Conservation (phyloP, 2,888 invertebrate genomes). For the Oscheius myriophilus region DNA sequence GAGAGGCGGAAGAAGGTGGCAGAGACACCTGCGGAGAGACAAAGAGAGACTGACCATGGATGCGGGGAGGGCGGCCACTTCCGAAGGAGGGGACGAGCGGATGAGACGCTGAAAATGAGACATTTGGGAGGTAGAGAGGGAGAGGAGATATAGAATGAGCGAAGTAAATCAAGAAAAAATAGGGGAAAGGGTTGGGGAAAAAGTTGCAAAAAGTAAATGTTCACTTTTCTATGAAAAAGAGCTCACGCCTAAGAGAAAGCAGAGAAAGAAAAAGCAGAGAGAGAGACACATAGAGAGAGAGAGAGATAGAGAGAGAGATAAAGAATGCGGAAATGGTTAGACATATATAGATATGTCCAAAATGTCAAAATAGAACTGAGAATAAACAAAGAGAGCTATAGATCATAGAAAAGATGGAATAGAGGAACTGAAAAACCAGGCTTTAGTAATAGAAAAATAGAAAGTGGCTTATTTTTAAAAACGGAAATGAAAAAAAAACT, state of each 20-base stretch:
- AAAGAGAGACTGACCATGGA: constrained; percentile 18
- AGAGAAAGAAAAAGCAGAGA: background rate
- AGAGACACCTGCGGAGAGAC: constrained; percentile 8
- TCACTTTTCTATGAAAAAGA: background rate
- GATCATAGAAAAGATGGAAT: background rate
- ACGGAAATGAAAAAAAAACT: no score
- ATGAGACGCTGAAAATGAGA: background rate
- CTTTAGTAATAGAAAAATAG: background rate
- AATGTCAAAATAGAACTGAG: no score
- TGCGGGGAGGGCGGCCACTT: constrained; percentile 29
- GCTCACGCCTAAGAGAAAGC: background rate
- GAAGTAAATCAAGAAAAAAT: background rate
- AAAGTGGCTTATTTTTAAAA: no score
- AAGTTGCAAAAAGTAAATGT: background rate
- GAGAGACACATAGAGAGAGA: no score
- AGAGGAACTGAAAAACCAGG: background rate
- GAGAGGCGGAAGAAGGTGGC: constrained; percentile 7
- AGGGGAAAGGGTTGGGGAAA: background rate
- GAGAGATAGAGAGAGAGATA: constrained; percentile 12
- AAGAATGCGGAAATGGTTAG: background rate
- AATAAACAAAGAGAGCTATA: no score
- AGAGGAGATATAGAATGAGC: background rate
- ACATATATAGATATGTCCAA: no score
- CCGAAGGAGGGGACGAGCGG: constrained; percentile 3
- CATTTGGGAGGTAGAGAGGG: background rate